Base-by-base conservation (phyloP, 1,140 invertebrate genomes). In the Lysiphlebus fabarum region DNA sequence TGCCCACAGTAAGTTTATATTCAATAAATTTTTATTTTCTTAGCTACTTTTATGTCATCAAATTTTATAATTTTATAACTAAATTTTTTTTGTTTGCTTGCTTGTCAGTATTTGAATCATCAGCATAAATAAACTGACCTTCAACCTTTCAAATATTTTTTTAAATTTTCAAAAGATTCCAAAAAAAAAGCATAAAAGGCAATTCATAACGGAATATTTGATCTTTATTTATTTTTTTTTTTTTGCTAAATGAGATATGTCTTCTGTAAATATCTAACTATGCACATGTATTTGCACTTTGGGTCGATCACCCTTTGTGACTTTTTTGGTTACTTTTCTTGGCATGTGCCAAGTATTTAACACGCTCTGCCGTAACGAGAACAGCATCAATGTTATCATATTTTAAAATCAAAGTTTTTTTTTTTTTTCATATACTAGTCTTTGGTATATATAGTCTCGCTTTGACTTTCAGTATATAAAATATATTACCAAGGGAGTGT, bases 1-100 rank as follows among this genome's bases (percentile, higher is more conserved):
- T 66, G 77, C 77, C 59, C 77, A 79, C 74, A 78, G 78, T 80
- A 62, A 80, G 78, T 79, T 38, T 59, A n/a, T 26, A 26, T 26
- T 26, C 12, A 41, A 3, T 9, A 41, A 2, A 11, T 9, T 41
- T 41, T 41, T 41, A 3, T 41, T 41, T 3, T 11, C 40, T 41
- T 1, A 0, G 2, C 2, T 41, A 41, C 11, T 41, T 9, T 11
- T 41, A 4, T 41, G 7, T 41, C 40, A 41, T 41, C 7, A 7
- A 41, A 11, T 41, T 41, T 11, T 37, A 26, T 36, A 4, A 9
- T 51, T 37, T 36, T 37, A n/a, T 37, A 26, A 4, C n/a, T 37
- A 8, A 45, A 11, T 12, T 45, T 45, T 11, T 11, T 45, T 11
- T 7, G 44, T 45, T 53, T 44, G 43, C 7, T 9, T 5, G 43